Base-by-base conservation (phyloP, 2,113 vertebrate genomes). In the Pygoscelis adeliae region DNA sequence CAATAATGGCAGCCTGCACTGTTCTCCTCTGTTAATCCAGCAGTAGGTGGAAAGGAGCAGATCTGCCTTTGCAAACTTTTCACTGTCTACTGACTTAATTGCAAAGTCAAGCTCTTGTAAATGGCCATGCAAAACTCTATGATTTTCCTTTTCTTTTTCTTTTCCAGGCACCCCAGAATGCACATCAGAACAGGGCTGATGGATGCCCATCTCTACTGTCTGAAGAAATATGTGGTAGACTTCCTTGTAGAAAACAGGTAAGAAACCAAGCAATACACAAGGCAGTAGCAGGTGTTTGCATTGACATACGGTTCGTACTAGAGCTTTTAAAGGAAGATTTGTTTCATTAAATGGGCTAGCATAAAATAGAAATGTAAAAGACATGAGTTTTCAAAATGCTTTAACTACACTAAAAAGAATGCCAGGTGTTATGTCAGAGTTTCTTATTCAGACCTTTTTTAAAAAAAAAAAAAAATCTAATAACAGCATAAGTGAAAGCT, bases 181-280 rank as follows among this genome's bases (percentile, higher is more conserved):
- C 99, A 98, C 95, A 99, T 99, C 97, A 99, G 99, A 96, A 99
- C 99, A 26, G 99, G 99, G 44, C 99, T 99, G 6, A 98, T 99
- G 97, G 99, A 99, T 40, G 99, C 99, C 90, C 99, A 99, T 96
- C 99, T 99, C 81, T 99, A 99, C 98, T 99, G 99, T 95, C 97
- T 99, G 98, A 99, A 99, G 98, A 99, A 99, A 98, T 99, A 98
- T 0, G 99, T 99, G 76, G 98, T 99, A 85, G 99, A 99, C 96
- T 99, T 99, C 95, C 98, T 99, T 52, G 97, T 98, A 65, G 98
- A 99, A 95, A 99, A 99, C 98, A 99, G 98, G 99, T 99, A 98
- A 98, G 99, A 97, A 90, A 85, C 15, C 30, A 87, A 76, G 47
- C 61, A 53, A 26, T 29, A 34, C 34, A 17, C 26, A 44, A 32